A percentile compares a stretch with the other conserved stretches of the same genome.
Conservation (phyloP, 2,113 vertebrate genomes). For the Lonchura striata region DNA sequence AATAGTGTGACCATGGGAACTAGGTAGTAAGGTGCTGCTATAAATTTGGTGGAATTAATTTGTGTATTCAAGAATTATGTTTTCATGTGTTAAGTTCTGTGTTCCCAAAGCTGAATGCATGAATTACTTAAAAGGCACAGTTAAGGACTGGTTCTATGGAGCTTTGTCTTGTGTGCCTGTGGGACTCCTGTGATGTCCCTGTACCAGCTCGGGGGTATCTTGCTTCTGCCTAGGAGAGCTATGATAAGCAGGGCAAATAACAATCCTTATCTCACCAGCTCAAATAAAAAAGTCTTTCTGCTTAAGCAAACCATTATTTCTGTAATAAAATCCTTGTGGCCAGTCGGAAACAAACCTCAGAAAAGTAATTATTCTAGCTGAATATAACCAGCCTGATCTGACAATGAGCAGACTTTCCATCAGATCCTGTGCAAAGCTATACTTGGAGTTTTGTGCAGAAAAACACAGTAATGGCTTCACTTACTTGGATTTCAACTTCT, state of each 20-base stretch:
- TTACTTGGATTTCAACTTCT: background rate
- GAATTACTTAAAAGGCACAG: background rate
- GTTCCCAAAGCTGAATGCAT: background rate
- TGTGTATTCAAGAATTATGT: background rate
- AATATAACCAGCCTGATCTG: background rate
- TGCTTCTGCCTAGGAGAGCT: background rate
- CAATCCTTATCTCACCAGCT: background rate
- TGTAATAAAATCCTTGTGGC: background rate
- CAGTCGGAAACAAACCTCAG: background rate
- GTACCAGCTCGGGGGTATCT: background rate
- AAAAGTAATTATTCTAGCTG: background rate
- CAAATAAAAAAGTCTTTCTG: background rate
- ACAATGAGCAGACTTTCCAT: background rate
- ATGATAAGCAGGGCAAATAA: background rate
- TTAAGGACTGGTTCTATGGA: background rate
- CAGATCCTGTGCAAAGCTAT: background rate
- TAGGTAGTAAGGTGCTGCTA: background rate
- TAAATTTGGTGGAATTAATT: background rate
- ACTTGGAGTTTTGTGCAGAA: background rate
- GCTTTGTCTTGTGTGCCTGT: background rate
- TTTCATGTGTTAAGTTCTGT: background rate
- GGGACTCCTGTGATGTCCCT: background rate
- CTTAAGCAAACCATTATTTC: background rate
- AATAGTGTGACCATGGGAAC: background rate
- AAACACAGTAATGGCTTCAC: background rate